phyloP scores from a whole-genome alignment of 2,888 invertebrate genomes.

The Thecocarcelia acutangulata region DNA sequence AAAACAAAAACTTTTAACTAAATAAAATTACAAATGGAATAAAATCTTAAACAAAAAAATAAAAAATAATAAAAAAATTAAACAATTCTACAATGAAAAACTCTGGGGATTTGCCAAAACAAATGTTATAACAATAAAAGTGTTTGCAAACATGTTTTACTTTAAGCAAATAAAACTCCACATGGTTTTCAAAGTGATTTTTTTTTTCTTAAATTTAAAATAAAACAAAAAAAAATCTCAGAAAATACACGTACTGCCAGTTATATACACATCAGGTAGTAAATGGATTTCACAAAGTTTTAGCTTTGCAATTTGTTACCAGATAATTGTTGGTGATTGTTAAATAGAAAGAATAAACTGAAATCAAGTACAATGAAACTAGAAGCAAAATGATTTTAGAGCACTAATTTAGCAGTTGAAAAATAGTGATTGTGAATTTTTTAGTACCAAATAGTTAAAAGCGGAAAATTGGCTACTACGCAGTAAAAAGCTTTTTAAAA shows the following conservation, averaged over 20 bases:
- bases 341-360: constrained; percentile 25
- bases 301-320: constrained; percentile 48
- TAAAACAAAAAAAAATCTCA: constrained; percentile 30
- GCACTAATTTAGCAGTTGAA: background rate
- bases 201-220: constrained; percentile 44
- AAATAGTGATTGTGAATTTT: background rate
- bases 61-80: constrained; percentile 41
- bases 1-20: constrained; percentile 43
- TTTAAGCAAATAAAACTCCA: constrained; percentile 63
- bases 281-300: constrained; percentile 63
- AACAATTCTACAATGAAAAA: constrained; percentile 30
- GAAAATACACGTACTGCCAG: constrained; percentile 18
- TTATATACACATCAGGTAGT: constrained; percentile 51
- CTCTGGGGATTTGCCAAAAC: constrained; percentile 66
- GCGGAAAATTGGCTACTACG: too few relatives aligned
- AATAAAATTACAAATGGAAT: constrained; percentile 37
- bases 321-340: constrained; percentile 58
- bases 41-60: constrained; percentile 40
- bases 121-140: constrained; percentile 68
- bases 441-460: too few relatives aligned
- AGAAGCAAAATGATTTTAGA: constrained; percentile 20
- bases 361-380: constrained; percentile 7
- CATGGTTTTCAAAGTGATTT: constrained; percentile 51
- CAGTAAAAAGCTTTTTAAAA: too few relatives aligned
- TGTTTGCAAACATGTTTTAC: constrained; percentile 69